phyloP scores from a whole-genome alignment of 1,140 invertebrate genomes.

The Psilanteris sp. region DNA sequence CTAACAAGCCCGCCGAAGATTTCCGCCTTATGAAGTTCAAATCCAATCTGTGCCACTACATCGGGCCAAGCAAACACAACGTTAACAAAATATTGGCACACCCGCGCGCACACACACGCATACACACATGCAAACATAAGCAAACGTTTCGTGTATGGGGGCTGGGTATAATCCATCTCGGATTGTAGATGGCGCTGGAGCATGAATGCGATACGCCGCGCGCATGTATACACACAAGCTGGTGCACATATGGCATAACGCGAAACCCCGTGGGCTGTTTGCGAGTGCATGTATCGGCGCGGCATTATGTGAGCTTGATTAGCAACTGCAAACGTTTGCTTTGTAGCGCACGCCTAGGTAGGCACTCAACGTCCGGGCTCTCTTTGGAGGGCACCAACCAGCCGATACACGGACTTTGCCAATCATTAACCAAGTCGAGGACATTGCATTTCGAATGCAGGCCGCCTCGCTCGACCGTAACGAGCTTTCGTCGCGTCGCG shows the following conservation, averaged over 20 bases:
- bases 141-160: conserved; percentile 23
- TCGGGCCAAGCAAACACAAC: conserved; percentile 73
- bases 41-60: conserved; percentile 78
- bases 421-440: conserved; percentile 33
- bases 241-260: conserved; percentile 70
- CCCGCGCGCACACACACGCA: background rate
- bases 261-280: conserved; percentile 76
- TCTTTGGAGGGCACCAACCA: conserved; percentile 49
- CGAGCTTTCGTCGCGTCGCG: conserved; percentile 18
- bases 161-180: conserved; percentile 36
- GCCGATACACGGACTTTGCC: conserved; percentile 48
- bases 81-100: conserved; percentile 76
- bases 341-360: conserved; percentile 61
- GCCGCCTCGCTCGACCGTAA: conserved; percentile 7
- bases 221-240: conserved; percentile 45
- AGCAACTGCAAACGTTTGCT: conserved; percentile 78
- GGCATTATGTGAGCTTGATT: conserved; percentile 79
- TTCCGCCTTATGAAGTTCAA: conserved; percentile 79
- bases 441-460: conserved; percentile 35
- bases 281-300: conserved; percentile 69
- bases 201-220: conserved; percentile 45
- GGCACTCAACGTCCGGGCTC: conserved; percentile 47
- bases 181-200: conserved; percentile 49
- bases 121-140: conserved; percentile 6
- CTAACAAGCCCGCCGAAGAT: conserved; percentile 61